These are phyloP conservation scores for Drosophila algonquin DNA, from an alignment of 2,888 invertebrate species.

Conservation along the genomic window DNA sequence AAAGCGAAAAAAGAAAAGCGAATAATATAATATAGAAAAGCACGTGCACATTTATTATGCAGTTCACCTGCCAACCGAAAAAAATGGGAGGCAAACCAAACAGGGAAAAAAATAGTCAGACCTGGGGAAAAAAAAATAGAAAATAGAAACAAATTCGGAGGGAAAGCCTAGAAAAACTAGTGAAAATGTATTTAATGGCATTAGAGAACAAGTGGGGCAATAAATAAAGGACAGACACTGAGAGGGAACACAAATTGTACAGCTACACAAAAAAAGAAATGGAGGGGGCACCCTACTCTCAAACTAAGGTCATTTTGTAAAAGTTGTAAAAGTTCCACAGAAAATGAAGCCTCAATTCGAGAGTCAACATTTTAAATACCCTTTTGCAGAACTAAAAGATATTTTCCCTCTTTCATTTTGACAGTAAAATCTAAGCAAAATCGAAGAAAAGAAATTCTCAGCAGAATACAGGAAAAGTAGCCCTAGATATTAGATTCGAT, in stretches of 20 bases:
- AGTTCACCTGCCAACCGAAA: conserved; percentile 25
- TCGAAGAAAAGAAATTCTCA: background rate
- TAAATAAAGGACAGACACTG: conserved; percentile 28
- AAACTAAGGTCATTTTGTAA: conserved; percentile 21
- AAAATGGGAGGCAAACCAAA: background rate
- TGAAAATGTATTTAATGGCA: conserved; percentile 24
- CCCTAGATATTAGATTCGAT: background rate
- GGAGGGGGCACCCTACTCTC: too few relatives aligned
- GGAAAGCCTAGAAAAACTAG: conserved; percentile 2
- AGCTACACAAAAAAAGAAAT: background rate
- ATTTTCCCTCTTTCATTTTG: background rate
- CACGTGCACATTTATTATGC: conserved; percentile 48
- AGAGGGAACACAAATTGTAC: background rate
- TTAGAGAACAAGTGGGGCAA: conserved; percentile 35
- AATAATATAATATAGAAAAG: conserved; percentile 28
- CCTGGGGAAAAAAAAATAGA: conserved; percentile 10
- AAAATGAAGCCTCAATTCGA: background rate
- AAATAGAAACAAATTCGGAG: conserved; percentile 14
- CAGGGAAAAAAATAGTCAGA: background rate
- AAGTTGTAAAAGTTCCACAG: background rate
- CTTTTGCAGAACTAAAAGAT: too few relatives aligned
- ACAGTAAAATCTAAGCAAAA: background rate
- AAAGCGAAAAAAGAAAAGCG: background rate
- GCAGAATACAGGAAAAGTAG: background rate
- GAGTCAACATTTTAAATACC: too few relatives aligned